These are phyloP conservation scores for Lymantria dispar DNA, from an alignment of 2,888 invertebrate species.

Conservation along the genomic window DNA sequence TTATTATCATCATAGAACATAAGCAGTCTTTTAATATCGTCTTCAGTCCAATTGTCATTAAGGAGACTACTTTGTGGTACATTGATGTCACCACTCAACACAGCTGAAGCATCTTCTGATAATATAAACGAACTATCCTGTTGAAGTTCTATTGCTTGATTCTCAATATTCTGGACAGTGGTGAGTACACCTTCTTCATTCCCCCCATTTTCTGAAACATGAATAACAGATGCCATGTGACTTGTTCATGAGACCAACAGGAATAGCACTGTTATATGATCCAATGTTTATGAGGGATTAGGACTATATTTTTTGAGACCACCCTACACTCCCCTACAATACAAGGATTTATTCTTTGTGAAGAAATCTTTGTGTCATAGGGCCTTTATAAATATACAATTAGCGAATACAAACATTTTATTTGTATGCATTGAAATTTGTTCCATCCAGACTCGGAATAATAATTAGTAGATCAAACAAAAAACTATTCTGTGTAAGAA, in stretches of 20 bases:
- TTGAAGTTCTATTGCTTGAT: conserved; percentile 39
- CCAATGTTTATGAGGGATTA: no score
- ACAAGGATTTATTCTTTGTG: no score
- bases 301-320: no score
- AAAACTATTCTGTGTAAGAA: no score
- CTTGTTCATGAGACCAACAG: not conserved
- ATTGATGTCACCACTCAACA: conserved; percentile 10
- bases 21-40: conserved; percentile 59
- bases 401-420: no score
- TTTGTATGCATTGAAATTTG: no score
- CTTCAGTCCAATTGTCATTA: conserved; percentile 51
- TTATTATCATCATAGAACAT: conserved; percentile 70
- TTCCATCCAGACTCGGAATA: no score
- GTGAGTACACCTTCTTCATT: conserved; percentile 50
- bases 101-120: conserved; percentile 34
- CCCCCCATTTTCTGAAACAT: conserved; percentile 51
- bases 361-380: no score
- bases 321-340: no score
- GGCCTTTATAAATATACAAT: no score
- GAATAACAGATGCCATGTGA: not conserved
- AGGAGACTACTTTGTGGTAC: conserved; percentile 5
- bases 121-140: conserved; percentile 37
- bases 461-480: no score
- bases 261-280: no score
- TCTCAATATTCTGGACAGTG: conserved; percentile 46